Evolutionary conservation across 35 echinoderm and acorn worm genomes (phyloP), one percentile per base, ranked within the genome.

Genomic region (Apostichopus parvimensis): DNA sequence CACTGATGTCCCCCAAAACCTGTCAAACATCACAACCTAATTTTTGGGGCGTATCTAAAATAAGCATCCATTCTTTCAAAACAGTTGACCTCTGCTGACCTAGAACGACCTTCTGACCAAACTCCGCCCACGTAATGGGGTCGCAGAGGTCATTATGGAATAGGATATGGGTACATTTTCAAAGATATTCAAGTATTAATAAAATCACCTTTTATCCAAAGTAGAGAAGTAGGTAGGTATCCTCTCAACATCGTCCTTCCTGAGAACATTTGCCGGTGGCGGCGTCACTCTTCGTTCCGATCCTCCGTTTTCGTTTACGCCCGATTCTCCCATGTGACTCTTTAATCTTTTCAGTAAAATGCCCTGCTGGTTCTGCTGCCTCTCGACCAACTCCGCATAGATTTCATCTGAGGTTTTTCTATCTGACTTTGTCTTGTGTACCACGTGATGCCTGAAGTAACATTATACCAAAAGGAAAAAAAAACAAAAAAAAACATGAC

Each of bases 151-250:
- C 2, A 45, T 45, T 45, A 45, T 45, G 34, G 34, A 4, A 45
- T 45, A 45, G 34, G 34, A 45, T 45, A 45, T 45, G 34, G 34
- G 34, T 45, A 45, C 34, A 45, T 2, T 45, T 45, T 45, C 34
- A 45, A 45, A 45, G 34, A 45, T 45, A 45, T 45, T 45, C 34
- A 45, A 45, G 34, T 45, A 45, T 45, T 45, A 10, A 68, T 68
- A 68, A 68, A 68, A 56, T 11, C 54, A 82, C 79, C 79, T 82
- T 45, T 82, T 12, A 82, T 82, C 79, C 45, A 82, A 56, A 34
- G 79, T 82, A 55, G 79, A 82, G 54, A 82, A 53, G 14, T 53
- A 82, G 0, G 79, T 82, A 3, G 79, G 79, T 82, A 82, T 82
- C 79, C 55, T 82, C 79, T 56, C 45, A 17, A 56, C 9, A 25